Percentiles rank a stretch among this genome's conserved stretches.
These are phyloP conservation scores for Phodopus roborovskii DNA, from an alignment of 2,113 vertebrate species.

Conservation along the genomic window DNA sequence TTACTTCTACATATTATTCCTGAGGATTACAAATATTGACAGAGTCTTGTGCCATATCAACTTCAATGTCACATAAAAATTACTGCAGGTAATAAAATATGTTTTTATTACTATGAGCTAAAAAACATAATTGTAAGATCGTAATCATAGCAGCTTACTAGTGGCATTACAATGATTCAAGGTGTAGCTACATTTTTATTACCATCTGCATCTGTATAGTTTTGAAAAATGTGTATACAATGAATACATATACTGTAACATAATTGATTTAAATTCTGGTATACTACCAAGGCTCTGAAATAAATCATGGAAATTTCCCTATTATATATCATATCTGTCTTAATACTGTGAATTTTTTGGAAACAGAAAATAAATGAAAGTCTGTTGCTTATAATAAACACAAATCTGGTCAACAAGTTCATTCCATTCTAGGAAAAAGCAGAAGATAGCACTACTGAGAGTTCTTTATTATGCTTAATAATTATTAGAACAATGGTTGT, in stretches of 20 bases:
- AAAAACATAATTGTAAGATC: background rate
- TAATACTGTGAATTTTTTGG: background rate
- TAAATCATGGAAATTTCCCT: background rate
- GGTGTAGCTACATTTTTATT: background rate
- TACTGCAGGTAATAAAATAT: background rate
- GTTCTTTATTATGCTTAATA: background rate
- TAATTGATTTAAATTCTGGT: background rate
- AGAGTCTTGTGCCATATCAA: background rate
- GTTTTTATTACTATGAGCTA: background rate
- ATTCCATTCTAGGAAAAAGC: background rate
- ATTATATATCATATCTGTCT: background rate
- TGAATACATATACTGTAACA: background rate
- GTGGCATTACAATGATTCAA: background rate
- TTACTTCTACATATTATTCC: background rate
- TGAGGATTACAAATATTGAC: background rate
- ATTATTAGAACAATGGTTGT: background rate
- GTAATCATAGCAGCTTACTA: background rate
- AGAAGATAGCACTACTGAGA: background rate
- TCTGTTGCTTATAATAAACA: background rate
- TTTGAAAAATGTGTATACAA: background rate
- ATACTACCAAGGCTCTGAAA: background rate
- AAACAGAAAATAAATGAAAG: background rate
- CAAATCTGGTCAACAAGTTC: background rate
- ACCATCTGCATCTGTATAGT: background rate
- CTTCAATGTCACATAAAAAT: background rate